These are phyloP conservation scores for Nicator chloris DNA, from an alignment of 2,113 vertebrate species.

Conservation along the genomic window DNA sequence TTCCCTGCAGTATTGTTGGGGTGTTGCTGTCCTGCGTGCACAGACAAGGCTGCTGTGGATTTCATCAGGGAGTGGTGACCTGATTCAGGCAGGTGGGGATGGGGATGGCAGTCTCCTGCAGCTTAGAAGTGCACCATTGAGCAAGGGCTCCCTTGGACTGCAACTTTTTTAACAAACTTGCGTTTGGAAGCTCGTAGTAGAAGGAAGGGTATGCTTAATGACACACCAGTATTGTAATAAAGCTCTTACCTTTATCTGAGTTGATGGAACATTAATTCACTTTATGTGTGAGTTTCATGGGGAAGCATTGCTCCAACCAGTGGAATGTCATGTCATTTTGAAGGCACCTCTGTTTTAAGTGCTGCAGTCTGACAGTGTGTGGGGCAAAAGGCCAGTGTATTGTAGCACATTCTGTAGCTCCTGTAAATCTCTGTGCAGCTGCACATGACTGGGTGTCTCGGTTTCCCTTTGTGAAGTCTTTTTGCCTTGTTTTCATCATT, in stretches of 20 bases:
- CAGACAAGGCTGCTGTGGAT: neutral
- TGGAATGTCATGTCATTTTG: neutral
- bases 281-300: neutral
- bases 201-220: neutral
- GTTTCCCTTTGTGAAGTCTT: conserved; percentile 54
- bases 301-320: neutral
- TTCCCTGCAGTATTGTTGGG: neutral
- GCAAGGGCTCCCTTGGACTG: neutral
- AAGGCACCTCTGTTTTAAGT: conserved; percentile 8
- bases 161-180: neutral
- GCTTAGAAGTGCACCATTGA: neutral
- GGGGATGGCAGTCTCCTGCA: neutral
- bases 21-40: neutral
- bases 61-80: neutral
- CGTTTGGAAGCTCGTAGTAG: neutral
- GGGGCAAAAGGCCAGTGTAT: conserved; percentile 53
- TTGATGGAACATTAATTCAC: neutral
- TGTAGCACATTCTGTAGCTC: conserved; percentile 57
- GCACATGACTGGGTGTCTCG: conserved; percentile 53
- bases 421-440: conserved; percentile 47
- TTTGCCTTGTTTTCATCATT: conserved; percentile 58
- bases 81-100: neutral
- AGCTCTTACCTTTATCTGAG: neutral
- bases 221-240: neutral
- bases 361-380: neutral